Evolutionary conservation across 2,888 invertebrate species (phyloP).

Genomic region (Apamea epomidion): DNA sequence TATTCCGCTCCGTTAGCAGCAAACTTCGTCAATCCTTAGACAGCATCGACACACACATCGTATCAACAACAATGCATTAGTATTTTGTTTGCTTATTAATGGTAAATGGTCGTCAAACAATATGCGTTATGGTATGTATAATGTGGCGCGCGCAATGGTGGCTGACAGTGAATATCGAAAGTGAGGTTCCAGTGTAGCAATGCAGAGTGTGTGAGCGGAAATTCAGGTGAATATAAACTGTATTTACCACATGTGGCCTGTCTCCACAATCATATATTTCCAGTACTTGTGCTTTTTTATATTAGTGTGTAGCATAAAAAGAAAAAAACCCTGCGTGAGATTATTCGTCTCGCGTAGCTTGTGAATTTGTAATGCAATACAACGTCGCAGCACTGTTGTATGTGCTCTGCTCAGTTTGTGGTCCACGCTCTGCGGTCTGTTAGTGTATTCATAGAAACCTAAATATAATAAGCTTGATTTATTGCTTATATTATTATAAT

Average conservation of each 20-base stretch:
- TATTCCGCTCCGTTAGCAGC: background rate
- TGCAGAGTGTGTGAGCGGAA: background rate
- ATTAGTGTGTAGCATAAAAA: background rate
- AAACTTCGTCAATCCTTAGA: background rate
- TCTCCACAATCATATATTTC: background rate
- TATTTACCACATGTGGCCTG: background rate
- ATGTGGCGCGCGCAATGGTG: conserved; percentile 43
- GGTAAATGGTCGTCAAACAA: conserved; percentile 46
- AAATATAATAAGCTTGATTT: no score
- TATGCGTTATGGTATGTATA: conserved; percentile 56
- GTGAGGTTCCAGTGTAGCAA: conserved; percentile 9
- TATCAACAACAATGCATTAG: no score
- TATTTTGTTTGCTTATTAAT: no score
- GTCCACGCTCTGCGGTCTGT: background rate
- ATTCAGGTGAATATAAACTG: background rate
- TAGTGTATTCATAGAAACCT: background rate
- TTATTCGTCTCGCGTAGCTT: no score
- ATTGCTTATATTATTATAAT: no score
- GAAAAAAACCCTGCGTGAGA: no score
- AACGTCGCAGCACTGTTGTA: background rate
- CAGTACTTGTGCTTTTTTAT: background rate
- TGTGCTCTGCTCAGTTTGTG: background rate
- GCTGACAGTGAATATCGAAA: conserved; percentile 48
- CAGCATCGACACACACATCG: background rate
- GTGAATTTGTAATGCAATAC: background rate